phyloP scores from a whole-genome alignment of 2,888 invertebrate genomes.

The Andrena flavipes region DNA sequence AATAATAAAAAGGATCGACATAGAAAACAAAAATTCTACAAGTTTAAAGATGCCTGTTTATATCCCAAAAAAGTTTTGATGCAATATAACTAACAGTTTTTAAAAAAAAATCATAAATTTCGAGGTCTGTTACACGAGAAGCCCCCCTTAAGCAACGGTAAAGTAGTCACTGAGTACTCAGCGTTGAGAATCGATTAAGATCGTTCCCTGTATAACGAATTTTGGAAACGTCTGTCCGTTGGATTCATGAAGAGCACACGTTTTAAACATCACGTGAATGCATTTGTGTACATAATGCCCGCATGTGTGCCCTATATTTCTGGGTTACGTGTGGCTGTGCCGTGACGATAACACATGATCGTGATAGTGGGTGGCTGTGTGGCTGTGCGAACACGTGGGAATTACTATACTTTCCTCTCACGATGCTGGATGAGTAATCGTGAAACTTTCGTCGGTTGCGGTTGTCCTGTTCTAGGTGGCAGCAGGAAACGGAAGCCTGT shows the following conservation, averaged over 20 bases:
- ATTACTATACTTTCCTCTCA: slow-evolving; percentile 41
- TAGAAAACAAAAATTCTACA: too few relatives aligned
- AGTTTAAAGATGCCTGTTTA: too few relatives aligned
- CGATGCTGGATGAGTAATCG: slow-evolving; percentile 24
- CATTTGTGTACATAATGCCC: slow-evolving; percentile 6
- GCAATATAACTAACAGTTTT: too few relatives aligned
- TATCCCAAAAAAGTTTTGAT: too few relatives aligned
- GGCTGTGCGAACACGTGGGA: neutral
- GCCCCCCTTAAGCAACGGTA: too few relatives aligned
- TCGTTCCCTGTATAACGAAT: neutral
- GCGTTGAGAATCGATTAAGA: neutral
- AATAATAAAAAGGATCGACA: too few relatives aligned
- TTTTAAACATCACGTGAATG: slow-evolving; percentile 4
- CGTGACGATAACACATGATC: slow-evolving; percentile 14
- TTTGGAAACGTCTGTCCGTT: neutral
- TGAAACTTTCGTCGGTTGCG: slow-evolving; percentile 42
- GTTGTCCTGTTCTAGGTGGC: slow-evolving; percentile 64
- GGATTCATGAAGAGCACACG: neutral
- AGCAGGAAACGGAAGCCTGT: slow-evolving; percentile 66
- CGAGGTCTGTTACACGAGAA: too few relatives aligned
- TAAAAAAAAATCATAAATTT: too few relatives aligned
- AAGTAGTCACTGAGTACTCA: neutral
- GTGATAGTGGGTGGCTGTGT: neutral
- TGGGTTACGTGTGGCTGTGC: neutral
- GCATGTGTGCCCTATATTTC: slow-evolving; percentile 12